phyloP scores from a whole-genome alignment of 2,888 invertebrate species.

The Pocota personata region DNA sequence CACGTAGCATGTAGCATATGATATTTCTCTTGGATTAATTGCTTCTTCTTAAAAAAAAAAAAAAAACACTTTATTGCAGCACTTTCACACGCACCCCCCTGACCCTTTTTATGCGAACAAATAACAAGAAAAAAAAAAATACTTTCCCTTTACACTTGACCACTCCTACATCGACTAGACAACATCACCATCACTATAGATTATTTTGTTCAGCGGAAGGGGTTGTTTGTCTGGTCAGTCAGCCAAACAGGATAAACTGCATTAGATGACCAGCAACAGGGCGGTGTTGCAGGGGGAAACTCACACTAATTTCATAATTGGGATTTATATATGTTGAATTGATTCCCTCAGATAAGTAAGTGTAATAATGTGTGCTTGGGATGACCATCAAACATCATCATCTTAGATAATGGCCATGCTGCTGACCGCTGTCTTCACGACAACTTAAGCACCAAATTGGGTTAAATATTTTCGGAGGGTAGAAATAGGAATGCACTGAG shows the following conservation, averaged over 20 bases:
- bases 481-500: background rate
- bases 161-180: background rate
- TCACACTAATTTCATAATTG: constrained; percentile 65
- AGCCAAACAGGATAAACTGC: constrained; percentile 52
- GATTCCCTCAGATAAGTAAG: constrained; percentile 41
- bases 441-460: constrained; percentile 39
- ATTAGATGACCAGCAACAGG: constrained; percentile 48
- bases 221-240: constrained; percentile 48
- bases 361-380: constrained; percentile 40
- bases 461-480: constrained; percentile 5
- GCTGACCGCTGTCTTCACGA: constrained; percentile 29
- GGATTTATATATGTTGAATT: constrained; percentile 48
- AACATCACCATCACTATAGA: background rate
- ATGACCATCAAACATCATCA: constrained; percentile 55
- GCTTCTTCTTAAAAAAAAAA: constrained; percentile 4
- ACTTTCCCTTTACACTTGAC: background rate
- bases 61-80: constrained; percentile 15
- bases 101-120: background rate
- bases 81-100: constrained; percentile 31
- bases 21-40: constrained; percentile 35
- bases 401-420: constrained; percentile 44
- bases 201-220: constrained; percentile 8
- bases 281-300: background rate
- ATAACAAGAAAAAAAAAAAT: background rate
- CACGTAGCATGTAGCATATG: background rate